Conservation (phyloP, 2,797 vertebrate species). For the Sebastes steindachneri region DNA sequence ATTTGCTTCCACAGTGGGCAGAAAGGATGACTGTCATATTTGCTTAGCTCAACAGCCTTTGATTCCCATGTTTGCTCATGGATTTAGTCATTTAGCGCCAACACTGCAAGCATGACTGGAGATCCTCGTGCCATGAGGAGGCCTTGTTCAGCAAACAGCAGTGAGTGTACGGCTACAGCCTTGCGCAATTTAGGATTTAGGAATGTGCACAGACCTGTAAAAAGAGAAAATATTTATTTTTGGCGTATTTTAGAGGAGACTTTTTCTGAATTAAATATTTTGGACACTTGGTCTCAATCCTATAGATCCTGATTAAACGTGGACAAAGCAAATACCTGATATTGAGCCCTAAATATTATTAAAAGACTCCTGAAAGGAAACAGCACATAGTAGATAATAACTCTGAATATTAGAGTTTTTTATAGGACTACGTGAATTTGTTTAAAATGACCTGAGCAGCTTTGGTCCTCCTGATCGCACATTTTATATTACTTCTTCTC, state of each 20-base stretch:
- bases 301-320: neutral
- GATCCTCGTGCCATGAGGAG: slow-evolving; percentile 19
- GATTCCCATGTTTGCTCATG: slow-evolving; percentile 37
- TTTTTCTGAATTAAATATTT: neutral
- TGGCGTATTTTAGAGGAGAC: neutral
- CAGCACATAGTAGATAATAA: neutral
- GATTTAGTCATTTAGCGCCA: slow-evolving; percentile 26
- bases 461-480: neutral
- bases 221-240: neutral
- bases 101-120: slow-evolving; percentile 12
- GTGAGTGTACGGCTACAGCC: neutral
- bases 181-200: slow-evolving; percentile 8
- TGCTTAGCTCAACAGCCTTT: slow-evolving; percentile 32
- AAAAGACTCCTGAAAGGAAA: neutral
- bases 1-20: slow-evolving; percentile 3
- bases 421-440: neutral
- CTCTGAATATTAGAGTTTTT: neutral
- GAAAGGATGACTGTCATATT: slow-evolving; percentile 14
- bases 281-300: no score
- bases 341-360: neutral
- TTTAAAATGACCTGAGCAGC: neutral
- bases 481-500: neutral
- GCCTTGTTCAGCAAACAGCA: slow-evolving; percentile 24
- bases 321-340: neutral
- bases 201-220: slow-evolving; percentile 27